Percentiles rank a stretch among this genome's conserved stretches.
Evolutionary conservation across 2,797 vertebrate genomes (phyloP).

Genomic region (Thamnophis elegans): DNA sequence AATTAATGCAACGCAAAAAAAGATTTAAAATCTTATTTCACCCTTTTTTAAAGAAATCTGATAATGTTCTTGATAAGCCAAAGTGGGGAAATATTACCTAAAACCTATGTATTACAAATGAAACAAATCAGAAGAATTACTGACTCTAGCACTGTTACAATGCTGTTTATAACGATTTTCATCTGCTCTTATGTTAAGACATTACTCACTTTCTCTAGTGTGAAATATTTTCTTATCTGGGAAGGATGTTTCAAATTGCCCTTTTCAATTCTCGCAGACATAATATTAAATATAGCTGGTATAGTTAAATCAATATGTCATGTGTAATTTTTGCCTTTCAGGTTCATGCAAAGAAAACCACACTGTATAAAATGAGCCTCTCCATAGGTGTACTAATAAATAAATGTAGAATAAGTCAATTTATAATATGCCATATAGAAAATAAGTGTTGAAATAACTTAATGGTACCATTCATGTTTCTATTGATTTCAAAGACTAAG

Average conservation of each 20-base stretch:
- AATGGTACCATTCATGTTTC: neutral
- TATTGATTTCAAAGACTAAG: neutral
- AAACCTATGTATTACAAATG: neutral
- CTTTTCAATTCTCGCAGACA: neutral
- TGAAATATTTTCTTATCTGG: neutral
- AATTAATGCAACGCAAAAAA: neutral
- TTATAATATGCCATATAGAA: neutral
- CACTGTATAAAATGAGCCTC: neutral
- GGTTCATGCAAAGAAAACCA: neutral
- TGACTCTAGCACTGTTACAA: neutral
- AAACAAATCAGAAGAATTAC: neutral
- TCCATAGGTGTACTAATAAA: neutral
- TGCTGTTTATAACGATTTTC: neutral
- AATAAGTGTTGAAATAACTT: neutral
- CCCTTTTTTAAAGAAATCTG: neutral
- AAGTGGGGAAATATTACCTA: neutral
- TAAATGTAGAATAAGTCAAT: neutral
- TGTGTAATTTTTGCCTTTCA: neutral
- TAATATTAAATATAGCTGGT: neutral
- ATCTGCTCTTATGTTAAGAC: neutral
- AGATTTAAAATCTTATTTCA: neutral
- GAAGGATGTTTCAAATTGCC: neutral
- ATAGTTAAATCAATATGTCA: neutral
- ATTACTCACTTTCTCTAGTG: neutral
- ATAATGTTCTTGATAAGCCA: neutral